Conservation (phyloP, 2,113 vertebrate genomes). For the Anarrhichthys ocellatus region DNA sequence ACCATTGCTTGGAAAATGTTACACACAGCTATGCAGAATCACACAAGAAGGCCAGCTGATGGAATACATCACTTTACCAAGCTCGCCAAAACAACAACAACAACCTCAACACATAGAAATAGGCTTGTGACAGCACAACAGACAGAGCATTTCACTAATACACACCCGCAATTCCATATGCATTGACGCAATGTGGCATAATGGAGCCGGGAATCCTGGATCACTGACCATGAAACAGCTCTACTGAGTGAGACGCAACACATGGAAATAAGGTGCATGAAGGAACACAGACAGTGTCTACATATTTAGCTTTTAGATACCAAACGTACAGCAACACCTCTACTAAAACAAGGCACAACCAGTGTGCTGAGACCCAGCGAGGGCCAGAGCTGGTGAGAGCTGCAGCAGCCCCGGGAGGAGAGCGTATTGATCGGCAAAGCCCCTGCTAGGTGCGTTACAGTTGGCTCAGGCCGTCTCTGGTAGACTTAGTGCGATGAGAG, state of each 20-base stretch:
- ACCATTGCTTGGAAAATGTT: background rate
- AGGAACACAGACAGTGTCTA: background rate
- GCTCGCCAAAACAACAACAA: background rate
- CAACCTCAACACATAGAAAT: background rate
- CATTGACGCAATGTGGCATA: background rate
- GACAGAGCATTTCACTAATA: background rate
- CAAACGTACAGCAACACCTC: constrained; percentile 4
- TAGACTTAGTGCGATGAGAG: constrained; percentile 71
- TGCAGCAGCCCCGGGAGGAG: constrained; percentile 22
- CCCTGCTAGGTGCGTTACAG: constrained; percentile 41
- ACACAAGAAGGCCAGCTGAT: background rate
- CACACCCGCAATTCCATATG: background rate
- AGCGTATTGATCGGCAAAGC: constrained; percentile 63
- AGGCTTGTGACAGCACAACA: background rate
- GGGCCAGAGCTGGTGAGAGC: constrained; percentile 25
- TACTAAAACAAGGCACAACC: constrained; percentile 10
- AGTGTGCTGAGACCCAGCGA: constrained; percentile 24
- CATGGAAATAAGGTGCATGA: background rate
- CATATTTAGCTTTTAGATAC: constrained; percentile 5
- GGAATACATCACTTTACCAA: background rate
- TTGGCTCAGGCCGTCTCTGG: constrained; percentile 46
- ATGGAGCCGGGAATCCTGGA: background rate
- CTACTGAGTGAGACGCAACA: background rate
- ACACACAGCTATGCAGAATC: background rate
- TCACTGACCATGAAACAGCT: background rate